These are phyloP conservation scores for Agonopterix arenella DNA, from an alignment of 2,888 invertebrate genomes.

Conservation along the genomic window DNA sequence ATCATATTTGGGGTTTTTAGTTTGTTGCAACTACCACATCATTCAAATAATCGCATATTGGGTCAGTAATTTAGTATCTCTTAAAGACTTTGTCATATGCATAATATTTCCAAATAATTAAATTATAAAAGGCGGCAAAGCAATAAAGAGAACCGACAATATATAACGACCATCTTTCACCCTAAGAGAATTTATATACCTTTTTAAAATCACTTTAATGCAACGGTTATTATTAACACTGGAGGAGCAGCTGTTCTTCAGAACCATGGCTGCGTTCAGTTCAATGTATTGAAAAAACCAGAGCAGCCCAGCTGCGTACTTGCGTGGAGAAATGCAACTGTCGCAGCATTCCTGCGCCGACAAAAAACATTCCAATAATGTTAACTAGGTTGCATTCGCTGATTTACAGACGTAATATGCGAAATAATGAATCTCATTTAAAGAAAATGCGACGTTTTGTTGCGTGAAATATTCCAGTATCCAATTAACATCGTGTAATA, in stretches of 20 bases:
- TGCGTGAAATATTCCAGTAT: too few species aligned
- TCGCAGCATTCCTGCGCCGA: conserved; percentile 13
- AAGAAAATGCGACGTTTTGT: too few species aligned
- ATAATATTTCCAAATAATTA: not conserved
- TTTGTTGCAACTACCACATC: too few species aligned
- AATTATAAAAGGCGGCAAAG: conserved; percentile 15
- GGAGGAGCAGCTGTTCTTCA: conserved; percentile 50
- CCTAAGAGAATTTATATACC: conserved; percentile 30
- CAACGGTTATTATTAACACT: conserved; percentile 25
- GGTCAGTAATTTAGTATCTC: too few species aligned
- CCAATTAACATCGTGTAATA: too few species aligned
- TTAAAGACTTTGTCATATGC: not conserved
- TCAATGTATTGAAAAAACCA: conserved; percentile 33
- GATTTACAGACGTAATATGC: too few species aligned
- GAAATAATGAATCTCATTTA: too few species aligned
- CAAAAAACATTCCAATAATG: conserved; percentile 11
- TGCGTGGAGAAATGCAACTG: conserved; percentile 23
- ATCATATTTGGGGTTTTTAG: too few species aligned
- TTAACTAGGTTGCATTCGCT: not conserved
- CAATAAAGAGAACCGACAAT: conserved; percentile 23
- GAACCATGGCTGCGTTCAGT: conserved; percentile 33
- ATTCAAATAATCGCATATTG: too few species aligned
- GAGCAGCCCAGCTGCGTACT: conserved; percentile 25
- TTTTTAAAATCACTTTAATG: conserved; percentile 29
- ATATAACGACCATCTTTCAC: conserved; percentile 32